These are phyloP conservation scores for Myripristis jacobus DNA, from an alignment of 2,797 vertebrate species.

Conservation along the genomic window DNA sequence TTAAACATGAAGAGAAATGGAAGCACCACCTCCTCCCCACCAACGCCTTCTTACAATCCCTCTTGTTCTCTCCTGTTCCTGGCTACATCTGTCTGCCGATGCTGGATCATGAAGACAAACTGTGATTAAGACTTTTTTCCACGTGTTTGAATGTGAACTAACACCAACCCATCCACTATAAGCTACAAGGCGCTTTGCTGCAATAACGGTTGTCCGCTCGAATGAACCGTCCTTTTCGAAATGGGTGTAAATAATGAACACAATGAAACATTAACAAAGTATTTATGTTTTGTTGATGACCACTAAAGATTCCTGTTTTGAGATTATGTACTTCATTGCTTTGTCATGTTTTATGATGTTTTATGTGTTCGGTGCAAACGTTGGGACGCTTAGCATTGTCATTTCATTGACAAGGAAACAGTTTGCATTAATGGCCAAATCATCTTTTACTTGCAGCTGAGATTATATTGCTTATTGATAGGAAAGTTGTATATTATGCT, in stretches of 20 bases:
- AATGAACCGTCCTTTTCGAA: slow-evolving; percentile 25
- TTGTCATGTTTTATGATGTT: slow-evolving; percentile 29
- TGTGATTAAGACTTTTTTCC: slow-evolving; percentile 21
- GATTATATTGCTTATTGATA: slow-evolving; percentile 23
- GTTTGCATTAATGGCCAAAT: slow-evolving; percentile 14
- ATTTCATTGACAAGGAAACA: slow-evolving; percentile 3
- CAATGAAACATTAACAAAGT: slow-evolving; percentile 34
- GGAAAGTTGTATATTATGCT: background rate
- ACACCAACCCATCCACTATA: slow-evolving; percentile 23
- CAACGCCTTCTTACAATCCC: background rate
- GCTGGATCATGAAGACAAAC: slow-evolving; percentile 49
- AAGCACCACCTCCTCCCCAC: background rate
- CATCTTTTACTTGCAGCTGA: slow-evolving; percentile 35
- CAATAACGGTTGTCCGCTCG: slow-evolving; percentile 33
- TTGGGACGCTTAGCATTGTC: background rate
- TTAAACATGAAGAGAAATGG: slow-evolving; percentile 14
- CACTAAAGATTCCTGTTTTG: slow-evolving; percentile 55
- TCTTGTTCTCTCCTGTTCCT: background rate
- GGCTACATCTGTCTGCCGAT: background rate
- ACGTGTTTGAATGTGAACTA: slow-evolving; percentile 33
- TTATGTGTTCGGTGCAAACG: background rate
- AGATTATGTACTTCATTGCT: slow-evolving; percentile 12
- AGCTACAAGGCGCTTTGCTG: slow-evolving; percentile 51
- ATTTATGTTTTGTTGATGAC: slow-evolving; percentile 54
- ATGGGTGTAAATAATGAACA: slow-evolving; percentile 60